phyloP scores from a whole-genome alignment of 2,797 vertebrate genomes.

The Chloroceryle amazona region DNA sequence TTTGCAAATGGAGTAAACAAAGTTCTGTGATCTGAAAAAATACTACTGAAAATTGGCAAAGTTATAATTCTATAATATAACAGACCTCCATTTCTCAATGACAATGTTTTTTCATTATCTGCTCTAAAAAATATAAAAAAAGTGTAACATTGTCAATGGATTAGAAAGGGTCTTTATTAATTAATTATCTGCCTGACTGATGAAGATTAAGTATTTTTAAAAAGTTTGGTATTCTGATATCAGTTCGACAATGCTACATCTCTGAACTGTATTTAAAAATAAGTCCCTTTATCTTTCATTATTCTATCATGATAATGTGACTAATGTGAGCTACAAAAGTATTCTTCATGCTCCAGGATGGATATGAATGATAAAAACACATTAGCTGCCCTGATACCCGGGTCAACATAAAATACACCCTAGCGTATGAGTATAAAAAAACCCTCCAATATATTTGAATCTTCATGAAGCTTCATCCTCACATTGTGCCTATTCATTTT shows the following conservation, averaged over 20 bases:
- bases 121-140: constrained; percentile 60
- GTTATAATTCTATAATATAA: not conserved
- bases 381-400: not conserved
- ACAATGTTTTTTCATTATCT: constrained; percentile 64
- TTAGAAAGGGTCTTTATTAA: constrained; percentile 69
- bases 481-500: not conserved
- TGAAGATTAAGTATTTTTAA: constrained; percentile 76
- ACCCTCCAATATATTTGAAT: not conserved
- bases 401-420: not conserved
- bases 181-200: constrained; percentile 74
- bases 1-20: not conserved
- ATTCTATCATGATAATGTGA: constrained; percentile 65
- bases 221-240: constrained; percentile 74
- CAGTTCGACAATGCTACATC: constrained; percentile 66
- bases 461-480: not conserved
- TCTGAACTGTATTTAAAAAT: constrained; percentile 69
- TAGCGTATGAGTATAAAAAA: not conserved
- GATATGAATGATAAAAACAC: constrained; percentile 27
- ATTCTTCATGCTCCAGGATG: constrained; percentile 43
- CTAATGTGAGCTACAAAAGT: constrained; percentile 59
- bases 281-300: constrained; percentile 57
- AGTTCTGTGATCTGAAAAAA: not conserved
- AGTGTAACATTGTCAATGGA: constrained; percentile 46
- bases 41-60: not conserved
- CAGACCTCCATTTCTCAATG: constrained; percentile 49